Percentiles rank a stretch among this genome's conserved stretches.
These are phyloP conservation scores for Anhinga anhinga DNA, from an alignment of 2,113 vertebrate genomes.

Conservation along the genomic window DNA sequence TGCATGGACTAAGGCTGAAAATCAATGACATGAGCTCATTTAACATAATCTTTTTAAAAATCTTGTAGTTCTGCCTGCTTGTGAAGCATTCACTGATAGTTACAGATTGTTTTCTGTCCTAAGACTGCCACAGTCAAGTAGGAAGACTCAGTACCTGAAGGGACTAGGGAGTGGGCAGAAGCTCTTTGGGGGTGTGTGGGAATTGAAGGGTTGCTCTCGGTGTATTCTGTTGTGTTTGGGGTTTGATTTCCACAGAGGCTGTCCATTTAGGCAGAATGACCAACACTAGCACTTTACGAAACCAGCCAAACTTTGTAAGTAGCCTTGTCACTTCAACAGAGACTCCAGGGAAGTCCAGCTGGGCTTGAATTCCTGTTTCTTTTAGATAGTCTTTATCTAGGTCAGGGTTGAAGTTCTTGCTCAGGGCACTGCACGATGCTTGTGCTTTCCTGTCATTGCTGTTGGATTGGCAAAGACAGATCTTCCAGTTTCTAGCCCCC, in stretches of 20 bases:
- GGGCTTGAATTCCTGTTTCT: neutral
- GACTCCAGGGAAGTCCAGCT: neutral
- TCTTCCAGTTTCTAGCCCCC: neutral
- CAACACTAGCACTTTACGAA: neutral
- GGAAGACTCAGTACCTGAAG: neutral
- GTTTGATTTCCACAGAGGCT: neutral
- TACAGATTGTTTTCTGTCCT: neutral
- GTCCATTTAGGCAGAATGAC: neutral
- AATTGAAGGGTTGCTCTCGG: neutral
- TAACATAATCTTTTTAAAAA: neutral
- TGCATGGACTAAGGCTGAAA: neutral
- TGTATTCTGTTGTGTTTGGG: neutral
- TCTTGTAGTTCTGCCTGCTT: neutral
- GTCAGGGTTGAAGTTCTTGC: neutral
- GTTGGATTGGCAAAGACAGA: neutral
- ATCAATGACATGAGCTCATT: neutral
- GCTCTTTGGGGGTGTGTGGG: neutral
- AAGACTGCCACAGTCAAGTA: neutral
- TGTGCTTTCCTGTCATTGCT: neutral
- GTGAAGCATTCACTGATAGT: neutral
- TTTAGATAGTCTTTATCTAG: neutral
- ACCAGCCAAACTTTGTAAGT: neutral
- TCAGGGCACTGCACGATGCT: neutral
- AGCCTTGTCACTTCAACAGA: neutral
- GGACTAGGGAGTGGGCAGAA: neutral